These are phyloP conservation scores for Euplexia lucipara DNA, from an alignment of 2,888 invertebrate species.

Conservation along the genomic window DNA sequence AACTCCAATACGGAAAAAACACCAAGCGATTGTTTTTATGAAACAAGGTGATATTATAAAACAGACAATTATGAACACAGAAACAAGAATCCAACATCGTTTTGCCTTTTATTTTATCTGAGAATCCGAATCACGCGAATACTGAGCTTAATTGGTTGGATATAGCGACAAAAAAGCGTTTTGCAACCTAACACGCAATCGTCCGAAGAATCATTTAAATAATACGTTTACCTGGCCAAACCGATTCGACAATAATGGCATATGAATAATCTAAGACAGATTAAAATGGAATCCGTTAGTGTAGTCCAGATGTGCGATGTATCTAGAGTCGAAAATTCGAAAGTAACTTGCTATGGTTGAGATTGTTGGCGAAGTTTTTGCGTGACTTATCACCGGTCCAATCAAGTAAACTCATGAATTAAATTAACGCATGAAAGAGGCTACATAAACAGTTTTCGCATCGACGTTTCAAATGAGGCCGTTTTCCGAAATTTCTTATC, in stretches of 20 bases:
- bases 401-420: constrained; percentile 47
- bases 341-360: constrained; percentile 47
- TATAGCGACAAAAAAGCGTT: constrained; percentile 85
- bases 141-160: constrained; percentile 82
- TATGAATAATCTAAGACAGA: constrained; percentile 76
- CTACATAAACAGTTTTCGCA: constrained; percentile 45
- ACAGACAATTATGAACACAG: constrained; percentile 60
- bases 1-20: constrained; percentile 38
- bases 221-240: constrained; percentile 83
- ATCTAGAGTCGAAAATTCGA: constrained; percentile 56
- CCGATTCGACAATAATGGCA: constrained; percentile 78
- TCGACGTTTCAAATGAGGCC: constrained; percentile 46
- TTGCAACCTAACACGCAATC: constrained; percentile 84
- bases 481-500: constrained; percentile 56
- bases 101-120: constrained; percentile 69
- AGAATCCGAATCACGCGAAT: constrained; percentile 86
- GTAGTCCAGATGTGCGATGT: constrained; percentile 62
- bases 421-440: constrained; percentile 45
- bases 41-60: constrained; percentile 51
- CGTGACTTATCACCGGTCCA: constrained; percentile 36
- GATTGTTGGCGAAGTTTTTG: constrained; percentile 41
- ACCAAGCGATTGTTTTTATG: constrained; percentile 51
- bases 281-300: constrained; percentile 68
- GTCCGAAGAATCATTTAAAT: constrained; percentile 82
- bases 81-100: constrained; percentile 57